phyloP scores from a whole-genome alignment of 2,888 invertebrate species.

The Conistra vaccinii region DNA sequence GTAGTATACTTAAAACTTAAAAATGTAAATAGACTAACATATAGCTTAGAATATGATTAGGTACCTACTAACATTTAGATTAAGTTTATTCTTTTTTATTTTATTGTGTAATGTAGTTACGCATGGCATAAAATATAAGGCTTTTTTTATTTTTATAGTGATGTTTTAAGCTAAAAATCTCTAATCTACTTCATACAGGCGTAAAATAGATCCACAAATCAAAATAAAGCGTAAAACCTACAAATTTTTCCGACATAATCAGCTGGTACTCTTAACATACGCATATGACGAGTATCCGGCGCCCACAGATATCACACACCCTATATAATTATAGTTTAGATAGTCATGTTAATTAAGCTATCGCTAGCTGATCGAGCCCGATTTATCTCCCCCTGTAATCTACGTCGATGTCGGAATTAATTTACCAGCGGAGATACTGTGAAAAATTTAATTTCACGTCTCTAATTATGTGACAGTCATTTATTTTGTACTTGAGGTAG shows the following conservation, averaged over 20 bases:
- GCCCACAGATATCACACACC: not conserved
- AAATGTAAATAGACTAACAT: too few relatives aligned
- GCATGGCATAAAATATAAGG: too few relatives aligned
- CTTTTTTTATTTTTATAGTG: too few relatives aligned
- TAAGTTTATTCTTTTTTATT: too few relatives aligned
- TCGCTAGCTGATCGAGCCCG: conserved; percentile 63
- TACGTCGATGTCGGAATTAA: conserved; percentile 65
- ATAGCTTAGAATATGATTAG: too few relatives aligned
- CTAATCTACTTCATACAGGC: not conserved
- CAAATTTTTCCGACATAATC: not conserved
- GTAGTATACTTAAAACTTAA: too few relatives aligned
- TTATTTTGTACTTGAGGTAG: conserved; percentile 12
- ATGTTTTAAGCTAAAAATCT: too few relatives aligned
- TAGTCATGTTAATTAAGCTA: conserved; percentile 72
- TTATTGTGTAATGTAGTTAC: too few relatives aligned
- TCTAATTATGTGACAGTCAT: conserved; percentile 39
- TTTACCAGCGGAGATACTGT: conserved; percentile 52
- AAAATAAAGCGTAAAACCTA: not conserved
- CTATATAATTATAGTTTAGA: conserved; percentile 4
- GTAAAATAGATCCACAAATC: not conserved
- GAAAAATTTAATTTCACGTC: conserved; percentile 55
- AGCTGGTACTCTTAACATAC: not conserved
- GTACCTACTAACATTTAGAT: too few relatives aligned
- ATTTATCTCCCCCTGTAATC: conserved; percentile 72
- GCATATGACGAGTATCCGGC: not conserved